Conservation (phyloP, 1,140 invertebrate genomes). For the Drosophila sulfurigaster region DNA sequence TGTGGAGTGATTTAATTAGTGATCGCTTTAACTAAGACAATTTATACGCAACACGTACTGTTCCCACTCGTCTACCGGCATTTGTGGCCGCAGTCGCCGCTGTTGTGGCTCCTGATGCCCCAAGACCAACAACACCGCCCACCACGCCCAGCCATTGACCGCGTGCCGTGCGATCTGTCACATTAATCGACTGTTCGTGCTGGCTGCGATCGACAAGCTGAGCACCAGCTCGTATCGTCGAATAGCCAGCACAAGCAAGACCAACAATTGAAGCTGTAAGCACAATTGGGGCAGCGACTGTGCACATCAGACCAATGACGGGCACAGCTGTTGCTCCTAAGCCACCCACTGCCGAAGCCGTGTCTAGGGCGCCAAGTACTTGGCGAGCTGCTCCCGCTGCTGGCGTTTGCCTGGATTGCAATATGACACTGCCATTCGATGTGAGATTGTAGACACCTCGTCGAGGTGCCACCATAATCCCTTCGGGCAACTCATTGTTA, state of each 20-base stretch:
- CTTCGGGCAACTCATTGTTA: constrained; percentile 65
- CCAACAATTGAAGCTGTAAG: constrained; percentile 51
- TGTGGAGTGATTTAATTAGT: neutral
- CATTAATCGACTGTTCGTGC: constrained; percentile 73
- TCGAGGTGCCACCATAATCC: constrained; percentile 67
- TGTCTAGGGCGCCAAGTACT: constrained; percentile 50
- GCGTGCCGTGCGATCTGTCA: constrained; percentile 63
- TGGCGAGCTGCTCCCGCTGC: constrained; percentile 2
- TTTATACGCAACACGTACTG: constrained; percentile 43
- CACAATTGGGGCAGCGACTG: constrained; percentile 63
- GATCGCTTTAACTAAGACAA: neutral
- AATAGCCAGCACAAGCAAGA: constrained; percentile 59
- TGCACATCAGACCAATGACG: constrained; percentile 44
- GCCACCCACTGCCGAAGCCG: constrained; percentile 48
- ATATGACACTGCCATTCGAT: neutral
- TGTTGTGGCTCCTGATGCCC: constrained; percentile 68
- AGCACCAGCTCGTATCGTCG: constrained; percentile 51
- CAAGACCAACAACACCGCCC: constrained; percentile 60
- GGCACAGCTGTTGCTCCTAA: constrained; percentile 55
- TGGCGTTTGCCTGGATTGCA: constrained; percentile 67
- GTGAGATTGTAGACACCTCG: constrained; percentile 59
- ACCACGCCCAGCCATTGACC: constrained; percentile 66
- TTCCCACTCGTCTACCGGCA: constrained; percentile 63
- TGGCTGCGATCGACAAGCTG: constrained; percentile 62
- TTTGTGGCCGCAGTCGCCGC: constrained; percentile 51